Conservation (phyloP, 2,888 invertebrate genomes). For the Ennomos erosarius region DNA sequence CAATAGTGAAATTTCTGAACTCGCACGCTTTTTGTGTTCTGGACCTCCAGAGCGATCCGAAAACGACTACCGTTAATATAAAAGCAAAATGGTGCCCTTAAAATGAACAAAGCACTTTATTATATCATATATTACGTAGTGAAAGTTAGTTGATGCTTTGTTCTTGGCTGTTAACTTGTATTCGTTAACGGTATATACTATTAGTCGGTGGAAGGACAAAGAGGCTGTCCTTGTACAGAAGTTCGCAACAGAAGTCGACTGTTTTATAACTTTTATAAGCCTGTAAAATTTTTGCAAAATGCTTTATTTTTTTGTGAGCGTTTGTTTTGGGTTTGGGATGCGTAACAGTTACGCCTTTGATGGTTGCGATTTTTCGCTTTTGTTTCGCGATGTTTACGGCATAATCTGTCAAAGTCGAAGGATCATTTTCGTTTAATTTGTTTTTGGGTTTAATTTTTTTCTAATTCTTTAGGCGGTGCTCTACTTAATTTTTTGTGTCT, state of each 20-base stretch:
- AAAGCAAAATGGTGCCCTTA: constrained; percentile 67
- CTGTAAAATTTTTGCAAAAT: constrained; percentile 73
- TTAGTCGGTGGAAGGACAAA: constrained; percentile 58
- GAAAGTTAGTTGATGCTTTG: constrained; percentile 74
- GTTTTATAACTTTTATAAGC: constrained; percentile 65
- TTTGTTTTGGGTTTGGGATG: constrained; percentile 46
- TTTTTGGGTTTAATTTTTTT: too few relatives aligned
- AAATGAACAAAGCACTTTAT: constrained; percentile 74
- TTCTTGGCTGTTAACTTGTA: constrained; percentile 47
- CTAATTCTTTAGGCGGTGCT: too few relatives aligned
- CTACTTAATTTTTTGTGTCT: too few relatives aligned
- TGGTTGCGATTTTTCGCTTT: constrained; percentile 31
- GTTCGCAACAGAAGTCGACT: constrained; percentile 75
- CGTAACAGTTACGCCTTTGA: constrained; percentile 41
- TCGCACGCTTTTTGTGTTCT: constrained; percentile 69
- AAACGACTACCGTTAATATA: constrained; percentile 76
- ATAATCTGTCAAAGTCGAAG: constrained; percentile 8
- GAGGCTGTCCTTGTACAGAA: constrained; percentile 66
- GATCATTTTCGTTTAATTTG: not conserved
- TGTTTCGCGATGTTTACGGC: constrained; percentile 19
- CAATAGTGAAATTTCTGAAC: constrained; percentile 67
- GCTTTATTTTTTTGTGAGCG: constrained; percentile 53
- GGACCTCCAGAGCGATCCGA: constrained; percentile 65
- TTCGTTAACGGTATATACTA: constrained; percentile 75
- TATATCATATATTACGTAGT: constrained; percentile 79